Conservation (phyloP, 2,113 vertebrate genomes). For the Saimiri boliviensis region DNA sequence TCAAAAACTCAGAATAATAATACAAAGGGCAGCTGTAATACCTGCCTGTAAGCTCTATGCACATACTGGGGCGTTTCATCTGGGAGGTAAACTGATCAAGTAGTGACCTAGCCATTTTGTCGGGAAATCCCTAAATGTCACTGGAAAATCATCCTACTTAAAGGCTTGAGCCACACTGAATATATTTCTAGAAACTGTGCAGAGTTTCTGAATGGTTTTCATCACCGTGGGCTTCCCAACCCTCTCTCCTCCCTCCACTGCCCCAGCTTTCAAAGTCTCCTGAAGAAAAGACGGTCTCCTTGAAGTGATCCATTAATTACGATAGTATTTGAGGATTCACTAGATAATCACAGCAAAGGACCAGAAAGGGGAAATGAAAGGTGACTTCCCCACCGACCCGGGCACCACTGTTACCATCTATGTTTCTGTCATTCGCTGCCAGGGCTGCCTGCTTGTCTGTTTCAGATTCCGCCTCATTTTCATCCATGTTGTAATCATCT, state of each 20-base stretch:
- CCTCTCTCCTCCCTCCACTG: not conserved
- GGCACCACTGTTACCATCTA: conserved; percentile 72
- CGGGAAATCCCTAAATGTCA: not conserved
- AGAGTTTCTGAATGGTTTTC: not conserved
- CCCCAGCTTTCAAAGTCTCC: not conserved
- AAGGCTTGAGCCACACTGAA: not conserved
- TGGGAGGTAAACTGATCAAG: not conserved
- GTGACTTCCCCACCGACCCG: rapidly evolving
- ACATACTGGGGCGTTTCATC: not conserved
- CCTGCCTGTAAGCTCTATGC: not conserved
- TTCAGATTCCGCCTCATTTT: conserved; percentile 94
- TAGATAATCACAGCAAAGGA: not conserved
- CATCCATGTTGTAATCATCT: conserved; percentile 90
- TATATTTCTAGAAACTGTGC: too few species aligned
- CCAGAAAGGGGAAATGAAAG: not conserved
- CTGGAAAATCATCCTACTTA: not conserved
- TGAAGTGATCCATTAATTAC: not conserved
- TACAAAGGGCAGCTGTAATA: not conserved
- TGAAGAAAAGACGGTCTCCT: not conserved
- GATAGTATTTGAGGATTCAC: not conserved
- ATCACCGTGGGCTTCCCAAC: not conserved
- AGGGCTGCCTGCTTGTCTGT: conserved; percentile 94
- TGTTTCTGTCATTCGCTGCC: conserved; percentile 77
- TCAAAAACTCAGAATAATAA: not conserved
- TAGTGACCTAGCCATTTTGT: not conserved